These are phyloP conservation scores for Charina bottae DNA, from an alignment of 2,113 vertebrate species.

Conservation along the genomic window DNA sequence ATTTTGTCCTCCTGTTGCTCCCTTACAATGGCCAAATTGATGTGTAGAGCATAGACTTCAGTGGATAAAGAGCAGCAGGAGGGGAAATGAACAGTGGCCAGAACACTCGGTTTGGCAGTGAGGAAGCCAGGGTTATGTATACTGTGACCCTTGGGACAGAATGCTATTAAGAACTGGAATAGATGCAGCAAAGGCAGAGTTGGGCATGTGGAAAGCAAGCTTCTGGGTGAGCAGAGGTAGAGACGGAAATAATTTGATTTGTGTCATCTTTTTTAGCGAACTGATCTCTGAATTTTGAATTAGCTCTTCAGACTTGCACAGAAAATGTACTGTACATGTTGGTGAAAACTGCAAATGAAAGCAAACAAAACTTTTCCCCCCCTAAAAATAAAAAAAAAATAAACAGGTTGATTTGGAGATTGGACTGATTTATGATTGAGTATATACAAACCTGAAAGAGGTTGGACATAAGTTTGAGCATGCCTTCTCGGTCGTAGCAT, in stretches of 20 bases:
- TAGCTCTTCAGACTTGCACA: too few species aligned
- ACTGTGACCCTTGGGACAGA: neutral
- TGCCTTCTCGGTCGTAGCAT: too few species aligned
- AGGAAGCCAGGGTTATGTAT: neutral
- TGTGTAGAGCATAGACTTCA: too few species aligned
- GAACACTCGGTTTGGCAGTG: neutral
- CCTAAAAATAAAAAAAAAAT: too few species aligned
- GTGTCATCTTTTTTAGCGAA: too few species aligned
- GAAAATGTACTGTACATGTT: too few species aligned
- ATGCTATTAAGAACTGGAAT: neutral
- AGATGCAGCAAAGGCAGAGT: neutral
- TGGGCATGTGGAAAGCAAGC: neutral
- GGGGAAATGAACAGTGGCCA: neutral
- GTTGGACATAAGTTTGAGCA: neutral
- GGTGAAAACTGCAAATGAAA: too few species aligned
- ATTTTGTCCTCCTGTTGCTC: neutral
- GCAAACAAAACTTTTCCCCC: too few species aligned
- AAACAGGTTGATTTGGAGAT: neutral
- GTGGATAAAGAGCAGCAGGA: neutral
- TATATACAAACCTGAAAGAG: too few species aligned
- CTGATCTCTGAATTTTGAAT: too few species aligned
- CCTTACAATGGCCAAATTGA: neutral
- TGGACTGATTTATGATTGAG: neutral
- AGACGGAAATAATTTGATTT: too few species aligned
- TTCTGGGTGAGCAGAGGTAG: neutral